Base-by-base conservation (phyloP, 2,797 vertebrate genomes). In the Melanotaenia parkinsoni region DNA sequence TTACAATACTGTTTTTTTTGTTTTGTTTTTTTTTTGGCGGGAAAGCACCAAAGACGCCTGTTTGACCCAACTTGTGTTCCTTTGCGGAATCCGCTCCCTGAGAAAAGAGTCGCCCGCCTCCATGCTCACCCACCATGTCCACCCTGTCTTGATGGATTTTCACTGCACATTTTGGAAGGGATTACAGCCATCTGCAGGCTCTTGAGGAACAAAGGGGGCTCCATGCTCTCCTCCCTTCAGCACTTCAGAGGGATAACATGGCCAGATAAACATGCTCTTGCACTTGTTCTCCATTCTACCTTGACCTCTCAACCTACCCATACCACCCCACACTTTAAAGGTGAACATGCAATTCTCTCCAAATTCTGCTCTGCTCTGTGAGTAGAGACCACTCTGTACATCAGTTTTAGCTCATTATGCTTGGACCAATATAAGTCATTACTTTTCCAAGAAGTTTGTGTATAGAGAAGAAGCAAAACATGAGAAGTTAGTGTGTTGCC, bases 121-220 rank as follows among this genome's bases (percentile, higher is more conserved):
- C 76, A 70, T 79, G 70, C 87, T 78, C 85, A 74, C 79, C 75
- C 86, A 90, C 88, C 86, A 88, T 84, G 90, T 91, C 89, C 82
- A 83, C 85, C 85, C 83, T 62, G 85, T 82, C 88, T 86, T 91
- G 87, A 87, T 93, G 90, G 90, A 93, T 93, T 94, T 93, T 93
- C 91, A 86, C 91, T 90, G 90, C 59, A 57, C 92, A 88, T 94
- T 95, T 93, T 91, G 91, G 89, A 94, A 82, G 89, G 93, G 94
- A 95, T 95, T 95, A 94, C 85, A 90, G 89, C 94, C 93, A 95
- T 95, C 94, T 95, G 94, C 93, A 94, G 89, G 86, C 93, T 90
- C 95, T 95, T 86, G 82, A 94, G 83, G 89, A 92, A 95, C 94
- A 95, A 95, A 94, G 90, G 90, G 86, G 79, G 45, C 85, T 90